Evolutionary conservation across 1,140 invertebrate species (phyloP).

Genomic region (Teleogryllus occipitalis): DNA sequence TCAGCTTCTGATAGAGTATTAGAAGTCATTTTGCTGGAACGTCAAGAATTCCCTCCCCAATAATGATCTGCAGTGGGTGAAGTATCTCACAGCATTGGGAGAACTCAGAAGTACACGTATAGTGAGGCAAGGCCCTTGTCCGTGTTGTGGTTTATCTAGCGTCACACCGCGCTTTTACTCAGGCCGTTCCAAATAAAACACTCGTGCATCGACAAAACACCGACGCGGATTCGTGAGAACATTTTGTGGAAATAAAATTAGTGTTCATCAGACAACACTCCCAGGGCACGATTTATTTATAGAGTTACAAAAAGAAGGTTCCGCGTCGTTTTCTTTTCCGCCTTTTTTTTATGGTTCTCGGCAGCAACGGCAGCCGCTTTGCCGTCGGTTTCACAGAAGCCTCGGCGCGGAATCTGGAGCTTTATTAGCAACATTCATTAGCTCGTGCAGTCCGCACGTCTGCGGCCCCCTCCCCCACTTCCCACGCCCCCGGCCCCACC

Average conservation of each 20-base stretch:
- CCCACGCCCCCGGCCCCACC: too few species aligned
- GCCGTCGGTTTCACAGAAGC: not conserved
- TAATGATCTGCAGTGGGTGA: too few species aligned
- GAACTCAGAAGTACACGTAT: too few species aligned
- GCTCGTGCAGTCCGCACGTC: not conserved
- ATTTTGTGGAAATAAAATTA: slow-evolving; percentile 6
- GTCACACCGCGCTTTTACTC: too few species aligned
- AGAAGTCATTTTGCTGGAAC: too few species aligned
- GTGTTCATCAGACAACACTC: not conserved
- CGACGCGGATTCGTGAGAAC: not conserved
- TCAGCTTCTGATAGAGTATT: too few species aligned
- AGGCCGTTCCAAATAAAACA: too few species aligned
- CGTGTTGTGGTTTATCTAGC: too few species aligned
- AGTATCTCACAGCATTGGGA: too few species aligned
- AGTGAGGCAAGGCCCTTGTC: too few species aligned
- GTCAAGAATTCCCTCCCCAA: too few species aligned
- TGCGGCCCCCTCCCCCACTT: not conserved
- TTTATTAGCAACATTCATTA: slow-evolving; percentile 6
- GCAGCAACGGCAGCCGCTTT: not conserved
- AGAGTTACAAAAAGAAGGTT: not conserved
- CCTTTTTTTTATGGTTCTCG: not conserved
- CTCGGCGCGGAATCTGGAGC: not conserved
- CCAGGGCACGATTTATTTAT: not conserved
- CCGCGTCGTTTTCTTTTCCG: not conserved
- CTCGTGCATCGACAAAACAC: not conserved